Percentiles rank a stretch among this genome's conserved stretches.
These are phyloP conservation scores for Epirrita christyi DNA, from an alignment of 2,888 invertebrate species.

Conservation along the genomic window DNA sequence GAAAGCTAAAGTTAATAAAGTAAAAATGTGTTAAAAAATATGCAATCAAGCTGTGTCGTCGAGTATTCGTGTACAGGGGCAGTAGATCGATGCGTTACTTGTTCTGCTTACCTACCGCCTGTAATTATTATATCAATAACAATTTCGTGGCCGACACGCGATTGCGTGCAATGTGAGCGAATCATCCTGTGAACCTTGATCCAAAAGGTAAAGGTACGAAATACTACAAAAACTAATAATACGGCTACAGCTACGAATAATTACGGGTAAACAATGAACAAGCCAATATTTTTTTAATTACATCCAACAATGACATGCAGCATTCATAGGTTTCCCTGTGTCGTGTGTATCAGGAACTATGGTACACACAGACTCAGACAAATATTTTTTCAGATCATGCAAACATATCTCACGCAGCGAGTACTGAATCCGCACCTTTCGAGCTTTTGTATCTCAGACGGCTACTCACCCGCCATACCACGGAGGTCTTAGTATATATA, in stretches of 20 bases:
- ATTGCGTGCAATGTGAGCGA: conserved; percentile 51
- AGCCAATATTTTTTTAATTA: background rate
- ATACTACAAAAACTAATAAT: too few species aligned
- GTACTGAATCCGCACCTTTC: too few species aligned
- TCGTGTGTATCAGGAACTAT: background rate
- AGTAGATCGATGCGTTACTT: conserved; percentile 19
- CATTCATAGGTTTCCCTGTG: background rate
- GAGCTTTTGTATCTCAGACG: too few species aligned
- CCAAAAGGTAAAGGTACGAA: conserved; percentile 11
- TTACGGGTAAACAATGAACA: conserved; percentile 4
- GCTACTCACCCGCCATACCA: too few species aligned
- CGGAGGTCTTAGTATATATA: too few species aligned
- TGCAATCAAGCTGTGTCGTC: too few species aligned
- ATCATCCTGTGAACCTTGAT: conserved; percentile 25
- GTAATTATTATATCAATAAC: conserved; percentile 71
- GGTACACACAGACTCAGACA: too few species aligned
- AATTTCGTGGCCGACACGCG: conserved; percentile 61
- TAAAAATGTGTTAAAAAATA: too few species aligned
- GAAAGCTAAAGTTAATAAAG: too few species aligned
- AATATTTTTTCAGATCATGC: too few species aligned
- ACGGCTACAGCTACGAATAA: conserved; percentile 27
- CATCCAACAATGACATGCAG: background rate
- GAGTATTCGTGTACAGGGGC: too few species aligned
- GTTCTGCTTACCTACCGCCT: conserved; percentile 44
- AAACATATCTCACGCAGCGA: too few species aligned